Conservation (phyloP, 53 echinoderm and acorn worm genomes). For the Mesocentrotus franciscanus region DNA sequence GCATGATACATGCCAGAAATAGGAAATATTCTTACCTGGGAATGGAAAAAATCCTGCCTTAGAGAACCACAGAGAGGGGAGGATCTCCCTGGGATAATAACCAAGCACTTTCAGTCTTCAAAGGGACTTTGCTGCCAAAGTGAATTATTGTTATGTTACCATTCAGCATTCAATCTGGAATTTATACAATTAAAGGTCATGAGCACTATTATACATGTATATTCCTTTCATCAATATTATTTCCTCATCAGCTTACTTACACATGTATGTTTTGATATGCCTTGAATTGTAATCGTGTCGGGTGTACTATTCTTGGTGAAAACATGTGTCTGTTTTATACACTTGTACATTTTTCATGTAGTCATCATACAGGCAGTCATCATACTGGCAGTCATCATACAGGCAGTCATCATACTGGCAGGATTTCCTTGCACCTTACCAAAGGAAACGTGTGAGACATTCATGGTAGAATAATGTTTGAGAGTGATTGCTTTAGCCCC, state of each 20-base stretch:
- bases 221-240: neutral
- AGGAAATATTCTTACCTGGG: neutral
- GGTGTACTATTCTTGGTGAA: neutral
- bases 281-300: neutral
- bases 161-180: neutral
- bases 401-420: neutral
- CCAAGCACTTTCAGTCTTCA: neutral
- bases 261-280: neutral
- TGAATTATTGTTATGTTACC: neutral
- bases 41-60: neutral
- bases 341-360: neutral
- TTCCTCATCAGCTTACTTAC: neutral
- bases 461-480: neutral
- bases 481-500: neutral
- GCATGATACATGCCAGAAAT: neutral
- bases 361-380: neutral
- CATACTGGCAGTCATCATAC: neutral
- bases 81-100: neutral
- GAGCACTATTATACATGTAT: neutral
- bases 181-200: neutral
- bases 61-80: too few relatives aligned
- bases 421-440: constrained; percentile 10
- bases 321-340: neutral
- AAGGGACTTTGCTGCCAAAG: neutral
- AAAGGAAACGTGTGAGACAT: constrained; percentile 44